phyloP scores from a whole-genome alignment of 2,797 vertebrate genomes.

The Danionella dracula region DNA sequence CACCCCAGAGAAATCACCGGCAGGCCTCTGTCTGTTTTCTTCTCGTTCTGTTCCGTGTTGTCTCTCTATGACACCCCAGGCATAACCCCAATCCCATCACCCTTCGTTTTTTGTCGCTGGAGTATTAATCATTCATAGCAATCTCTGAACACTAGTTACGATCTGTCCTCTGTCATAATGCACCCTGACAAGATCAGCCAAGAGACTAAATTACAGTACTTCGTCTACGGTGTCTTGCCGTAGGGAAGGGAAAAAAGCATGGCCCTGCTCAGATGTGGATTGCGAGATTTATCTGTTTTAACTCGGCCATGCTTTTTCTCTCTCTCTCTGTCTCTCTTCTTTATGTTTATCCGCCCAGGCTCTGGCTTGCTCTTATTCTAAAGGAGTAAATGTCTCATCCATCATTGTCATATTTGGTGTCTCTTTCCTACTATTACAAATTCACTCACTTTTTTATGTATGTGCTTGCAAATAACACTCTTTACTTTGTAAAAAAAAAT shows the following conservation, averaged over 20 bases:
- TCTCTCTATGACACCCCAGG: slow-evolving; percentile 7
- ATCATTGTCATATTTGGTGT: slow-evolving; percentile 29
- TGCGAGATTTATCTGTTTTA: slow-evolving; percentile 18
- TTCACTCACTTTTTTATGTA: neutral
- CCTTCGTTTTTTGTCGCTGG: slow-evolving; percentile 2
- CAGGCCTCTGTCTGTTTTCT: neutral
- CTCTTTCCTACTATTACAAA: neutral
- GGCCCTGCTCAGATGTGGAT: neutral
- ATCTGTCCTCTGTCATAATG: slow-evolving; percentile 38
- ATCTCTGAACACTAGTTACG: slow-evolving; percentile 36
- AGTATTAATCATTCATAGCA: slow-evolving; percentile 42
- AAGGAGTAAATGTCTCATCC: slow-evolving; percentile 24
- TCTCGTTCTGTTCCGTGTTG: neutral
- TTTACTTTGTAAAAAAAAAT: neutral
- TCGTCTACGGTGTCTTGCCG: slow-evolving; percentile 9
- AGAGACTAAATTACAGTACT: slow-evolving; percentile 31
- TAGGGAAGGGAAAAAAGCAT: neutral
- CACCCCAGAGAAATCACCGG: neutral
- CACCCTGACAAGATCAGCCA: slow-evolving; percentile 32
- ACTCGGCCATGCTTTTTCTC: neutral
- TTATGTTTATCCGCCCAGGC: slow-evolving; percentile 56
- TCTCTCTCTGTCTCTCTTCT: slow-evolving; percentile 2
- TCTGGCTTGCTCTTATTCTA: slow-evolving; percentile 18
- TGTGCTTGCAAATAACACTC: neutral
- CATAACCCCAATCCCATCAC: slow-evolving; percentile 4